Base-by-base conservation (phyloP, 2,888 invertebrate genomes). In the Helobdella robusta region DNA sequence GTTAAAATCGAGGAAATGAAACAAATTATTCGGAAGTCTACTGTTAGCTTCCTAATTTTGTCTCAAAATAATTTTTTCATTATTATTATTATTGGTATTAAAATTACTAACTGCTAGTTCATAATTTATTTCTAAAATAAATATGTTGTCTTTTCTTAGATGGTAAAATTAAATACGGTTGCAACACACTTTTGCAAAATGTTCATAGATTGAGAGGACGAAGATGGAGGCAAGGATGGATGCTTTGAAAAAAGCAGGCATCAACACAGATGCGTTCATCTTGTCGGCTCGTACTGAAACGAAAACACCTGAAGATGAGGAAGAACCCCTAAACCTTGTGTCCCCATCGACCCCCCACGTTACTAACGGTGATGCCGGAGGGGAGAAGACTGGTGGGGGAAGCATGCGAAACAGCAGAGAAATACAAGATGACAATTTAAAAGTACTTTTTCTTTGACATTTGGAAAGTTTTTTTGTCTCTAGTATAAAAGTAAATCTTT, bases 1-100 rank as follows among this genome's bases (percentile, higher is more conserved):
- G 52, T 65, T 11, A 65, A 65, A 23, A 48, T 50, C 20, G 65
- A 65, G 11, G 65, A 65, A 48, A 59, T 65, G 65, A 59, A 52
- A 20, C 65, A 65, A 36, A 32, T 60, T n/a, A 65, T 65, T 32
- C 48, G 65, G 34, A 65, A 65, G 30, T 44, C 60, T 35, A 54
- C 46, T 36, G 65, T 65, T n/a, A 28, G 59, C 59, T n/a, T 28
- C 25, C n/a, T n/a, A n/a, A n/a, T n/a, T n/a, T n/a, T n/a, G n/a
- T n/a, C n/a, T 40, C n/a, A 40, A 40, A 40, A 40, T 15, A 40
- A 40, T 15, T 15, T 40, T 40, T 40, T 40, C 11, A 15, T 11
- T 40, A 15, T 40, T 40, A 15, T 40, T 40, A 15, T 40, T 40
- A 15, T 11, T n/a, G n/a, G 11, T 52, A 52, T n/a, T 52, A 40